Evolutionary conservation across 2,888 invertebrate species (phyloP), one percentile per base, ranked within the genome.

Genomic region (Phaonia tiefii): DNA sequence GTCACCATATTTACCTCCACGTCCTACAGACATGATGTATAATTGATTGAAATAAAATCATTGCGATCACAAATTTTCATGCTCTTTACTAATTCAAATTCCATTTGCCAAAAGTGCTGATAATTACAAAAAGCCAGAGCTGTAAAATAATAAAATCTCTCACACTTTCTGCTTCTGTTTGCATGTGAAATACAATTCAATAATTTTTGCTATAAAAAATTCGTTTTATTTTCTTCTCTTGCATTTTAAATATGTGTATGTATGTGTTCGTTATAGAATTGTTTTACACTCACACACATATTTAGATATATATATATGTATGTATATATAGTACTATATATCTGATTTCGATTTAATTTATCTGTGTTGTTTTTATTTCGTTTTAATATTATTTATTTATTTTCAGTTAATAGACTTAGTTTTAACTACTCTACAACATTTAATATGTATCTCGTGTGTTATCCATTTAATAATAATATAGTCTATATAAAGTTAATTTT

Each of bases 381-480:
- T 70, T 80, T 63, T 31, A 31, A 5, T 31, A 31, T 31, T 31
- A 31, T 46, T 72, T 81, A 71, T 80, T 69, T 70, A 20, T 72
- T 77, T 74, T 74, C 73, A 63, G 81, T 82, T 76, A 81, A 78
- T 81, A 78, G 78, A 81, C 78, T 81, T 80, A 76, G 51, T 82
- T 73, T 78, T 82, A 71, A 82, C 83, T 72, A 83, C 84, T 78
- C 83, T 80, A 81, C 81, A 81, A 81, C 81, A 81, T 81, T 81
- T 75, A 81, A 78, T 75, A 78, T 81, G 78, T 69, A 78, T 81
- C 75, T 78, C 78, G 69, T 78, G 75, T n/a, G n/a, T n/a, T n/a
- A n/a, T 39, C 15, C 78, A 75, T 81, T 75, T 78, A 74, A 65
- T 70, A 56, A 25, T 56, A 63, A 63, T 63, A 78, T 75, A 81